Evolutionary conservation across 2,113 vertebrate species (phyloP).

Genomic region (Microtus ochrogaster): DNA sequence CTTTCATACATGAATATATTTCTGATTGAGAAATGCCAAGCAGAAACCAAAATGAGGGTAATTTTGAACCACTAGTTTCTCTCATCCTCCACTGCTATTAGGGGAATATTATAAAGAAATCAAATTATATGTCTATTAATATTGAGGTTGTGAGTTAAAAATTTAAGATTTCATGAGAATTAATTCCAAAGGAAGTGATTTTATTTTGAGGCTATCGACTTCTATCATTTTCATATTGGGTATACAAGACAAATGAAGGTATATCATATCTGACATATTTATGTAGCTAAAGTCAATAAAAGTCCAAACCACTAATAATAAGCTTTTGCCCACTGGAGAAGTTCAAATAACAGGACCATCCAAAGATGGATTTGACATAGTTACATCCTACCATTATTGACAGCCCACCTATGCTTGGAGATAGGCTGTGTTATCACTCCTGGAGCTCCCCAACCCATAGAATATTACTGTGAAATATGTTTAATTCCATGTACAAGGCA

Average conservation of each 20-base stretch:
- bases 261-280: not conserved
- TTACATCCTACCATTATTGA: too few species aligned
- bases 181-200: conserved; percentile 22
- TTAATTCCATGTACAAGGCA: not conserved
- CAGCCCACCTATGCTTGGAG: not conserved
- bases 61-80: not conserved
- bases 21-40: not conserved
- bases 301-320: not conserved
- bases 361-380: not conserved
- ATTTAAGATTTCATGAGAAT: not conserved
- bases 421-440: not conserved
- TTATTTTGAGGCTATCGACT: not conserved
- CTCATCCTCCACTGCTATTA: not conserved
- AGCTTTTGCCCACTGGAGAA: not conserved
- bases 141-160: conserved; percentile 8
- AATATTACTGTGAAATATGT: not conserved
- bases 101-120: not conserved
- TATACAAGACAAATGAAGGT: not conserved
- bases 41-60: not conserved
- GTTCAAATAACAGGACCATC: not conserved
- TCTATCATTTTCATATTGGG: not conserved
- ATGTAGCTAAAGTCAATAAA: not conserved
- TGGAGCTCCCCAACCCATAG: not conserved
- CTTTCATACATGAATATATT: not conserved
- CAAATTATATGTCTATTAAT: not conserved